phyloP scores from a whole-genome alignment of 1,140 invertebrate species.

The Caenorhabditis tropicalis region DNA sequence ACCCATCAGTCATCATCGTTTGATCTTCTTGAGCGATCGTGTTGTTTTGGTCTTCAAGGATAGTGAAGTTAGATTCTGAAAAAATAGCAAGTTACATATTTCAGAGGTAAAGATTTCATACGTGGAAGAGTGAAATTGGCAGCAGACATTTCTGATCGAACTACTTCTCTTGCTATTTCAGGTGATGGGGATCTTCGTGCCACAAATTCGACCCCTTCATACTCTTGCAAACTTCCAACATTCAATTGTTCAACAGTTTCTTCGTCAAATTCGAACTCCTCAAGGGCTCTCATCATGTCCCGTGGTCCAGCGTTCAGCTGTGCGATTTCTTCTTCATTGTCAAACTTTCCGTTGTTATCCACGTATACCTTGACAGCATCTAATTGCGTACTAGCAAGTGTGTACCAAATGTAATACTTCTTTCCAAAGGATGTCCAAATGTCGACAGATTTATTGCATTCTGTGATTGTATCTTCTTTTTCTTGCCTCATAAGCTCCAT shows the following conservation, averaged over 20 bases:
- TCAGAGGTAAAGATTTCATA: background rate
- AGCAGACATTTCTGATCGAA: background rate
- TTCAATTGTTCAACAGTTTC: background rate
- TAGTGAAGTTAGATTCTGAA: background rate
- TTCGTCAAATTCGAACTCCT: background rate
- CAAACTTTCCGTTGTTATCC: background rate
- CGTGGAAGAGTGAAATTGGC: slow-evolving; percentile 20
- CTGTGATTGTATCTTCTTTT: background rate
- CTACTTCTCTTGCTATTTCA: background rate
- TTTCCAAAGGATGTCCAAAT: background rate
- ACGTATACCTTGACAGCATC: background rate
- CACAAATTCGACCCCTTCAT: background rate
- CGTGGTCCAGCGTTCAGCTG: background rate
- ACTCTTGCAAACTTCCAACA: background rate
- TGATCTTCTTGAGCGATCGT: background rate
- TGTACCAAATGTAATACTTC: slow-evolving; percentile 22
- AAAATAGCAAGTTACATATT: background rate
- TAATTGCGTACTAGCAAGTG: background rate
- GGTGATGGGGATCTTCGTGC: background rate
- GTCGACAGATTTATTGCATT: background rate
- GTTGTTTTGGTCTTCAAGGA: background rate
- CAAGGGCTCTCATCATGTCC: background rate
- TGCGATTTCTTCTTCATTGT: background rate
- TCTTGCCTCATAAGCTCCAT: background rate
- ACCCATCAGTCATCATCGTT: slow-evolving; percentile 19